A percentile compares a stretch with the other conserved stretches of the same genome.
phyloP scores from a whole-genome alignment of 35 echinoderm and acorn worm species.

The Nesometra sesokonis region DNA sequence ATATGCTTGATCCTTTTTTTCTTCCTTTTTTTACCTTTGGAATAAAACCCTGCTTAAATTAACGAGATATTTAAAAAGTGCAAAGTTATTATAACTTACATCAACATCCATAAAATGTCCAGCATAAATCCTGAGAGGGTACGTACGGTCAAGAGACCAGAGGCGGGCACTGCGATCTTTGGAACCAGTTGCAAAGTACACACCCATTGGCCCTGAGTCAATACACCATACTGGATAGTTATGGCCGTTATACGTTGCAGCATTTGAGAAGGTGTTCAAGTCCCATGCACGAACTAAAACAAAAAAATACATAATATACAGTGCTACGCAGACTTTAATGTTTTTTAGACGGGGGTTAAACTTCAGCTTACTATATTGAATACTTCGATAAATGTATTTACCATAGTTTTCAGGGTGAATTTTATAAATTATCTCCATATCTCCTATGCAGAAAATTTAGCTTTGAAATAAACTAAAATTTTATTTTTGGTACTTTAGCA shows the following conservation, averaged over 20 bases:
- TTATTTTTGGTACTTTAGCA: no score
- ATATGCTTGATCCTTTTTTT: no score
- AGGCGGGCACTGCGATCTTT: conserved; percentile 84
- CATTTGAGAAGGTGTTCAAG: conserved; percentile 45
- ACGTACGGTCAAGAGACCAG: conserved; percentile 70
- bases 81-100: conserved; percentile 34
- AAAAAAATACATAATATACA: not conserved
- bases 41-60: not conserved
- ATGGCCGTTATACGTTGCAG: conserved; percentile 66
- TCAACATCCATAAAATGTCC: conserved; percentile 96
- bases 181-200: conserved; percentile 75
- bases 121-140: conserved; percentile 62
- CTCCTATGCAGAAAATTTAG: no score
- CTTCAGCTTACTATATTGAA: no score
- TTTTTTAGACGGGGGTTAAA: no score
- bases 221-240: conserved; percentile 93
- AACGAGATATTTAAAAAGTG: not conserved
- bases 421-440: no score
- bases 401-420: no score
- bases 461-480: no score
- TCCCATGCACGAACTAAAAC: conserved; percentile 67
- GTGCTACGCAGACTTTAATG: no score
- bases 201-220: conserved; percentile 54
- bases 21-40: no score
- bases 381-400: no score